Evolutionary conservation across 2,888 invertebrate species (phyloP), one percentile per base, ranked within the genome.

Genomic region (Melanostoma scalare): DNA sequence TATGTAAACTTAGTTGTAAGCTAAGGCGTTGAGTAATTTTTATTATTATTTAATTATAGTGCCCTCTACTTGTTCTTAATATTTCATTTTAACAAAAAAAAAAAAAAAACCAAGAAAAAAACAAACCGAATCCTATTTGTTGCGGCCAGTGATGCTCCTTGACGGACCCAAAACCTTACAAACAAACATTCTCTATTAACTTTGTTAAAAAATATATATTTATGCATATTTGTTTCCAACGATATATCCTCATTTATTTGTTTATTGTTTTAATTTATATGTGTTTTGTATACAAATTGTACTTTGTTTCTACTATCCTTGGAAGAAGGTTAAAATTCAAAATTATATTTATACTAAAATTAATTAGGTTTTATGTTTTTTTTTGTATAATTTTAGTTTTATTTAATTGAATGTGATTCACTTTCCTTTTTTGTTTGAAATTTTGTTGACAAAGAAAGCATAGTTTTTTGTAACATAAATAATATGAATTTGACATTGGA

Each of bases 401-500:
- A 30, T 73, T 58, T 65, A 48, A 68, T 68, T 69, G 84, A 85
- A 84, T 86, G 78, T 86, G 79, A 84, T 85, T 80, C 85, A 71
- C 77, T 40, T 42, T 20, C 20, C 61, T 52, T 60, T 69, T 82
- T 53, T 65, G 60, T 82, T 72, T 58, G 9, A 56, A 68, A 75
- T 85, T 85, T 85, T 85, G 67, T 60, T 67, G 61, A 55, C 50
- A 36, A 46, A 38, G 48, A 48, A 42, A 42, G 10, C 8, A 40
- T 42, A 31, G 10, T 36, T 36, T 40, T 74, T 30, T 69, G 69
- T 82, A 77, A 73, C 33, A 68, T 77, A 72, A 20, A 56, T 40
- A 63, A 38, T 48, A 63, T 63, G 31, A 63, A 73, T 77, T 77
- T 50, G 46, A 60, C 60, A 72, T 50, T 67, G 75, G 75, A 76